Evolutionary conservation across 2,888 invertebrate genomes (phyloP), one percentile per base, ranked within the genome.

Genomic region (Morpho achilles): DNA sequence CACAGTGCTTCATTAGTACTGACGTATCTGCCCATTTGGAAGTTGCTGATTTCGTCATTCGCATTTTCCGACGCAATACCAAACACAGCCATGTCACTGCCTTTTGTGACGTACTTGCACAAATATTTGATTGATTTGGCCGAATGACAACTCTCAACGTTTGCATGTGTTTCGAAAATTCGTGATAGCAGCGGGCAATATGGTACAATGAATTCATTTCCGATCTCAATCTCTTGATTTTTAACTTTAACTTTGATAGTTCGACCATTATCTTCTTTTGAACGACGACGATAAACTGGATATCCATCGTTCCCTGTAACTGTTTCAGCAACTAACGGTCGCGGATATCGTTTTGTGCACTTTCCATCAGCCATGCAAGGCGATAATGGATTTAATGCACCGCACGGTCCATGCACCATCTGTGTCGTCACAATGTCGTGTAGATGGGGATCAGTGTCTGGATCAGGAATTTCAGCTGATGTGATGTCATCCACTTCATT

Each of bases 381-480:
- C 46, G 72, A 74, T 58, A 60, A 59, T 39, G 52, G 61, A 67
- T 80, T 80, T 9, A 74, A 54, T 48, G 52, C 59, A 58, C 81
- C 82, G 67, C 83, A 82, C 54, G 84, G 82, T 42, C 82, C 82
- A 74, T 86, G 82, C 50, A 77, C 69, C 77, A 84, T 87, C 56
- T 77, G 68, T 62, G 66, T 75, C 7, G 62, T 74, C 48, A 84
- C 75, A 66, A 77, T 67, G 41, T 69, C 67, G 55, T 64, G 59
- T 61, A 68, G 63, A 45, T 60, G 44, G 49, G 63, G 67, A 67
- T 69, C 69, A 59, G 42, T 58, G 52, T 44, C 61, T 50, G 63
- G 61, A 64, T 66, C 56, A 47, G 66, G 67, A 64, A 62, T 67
- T 61, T 63, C 62, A 40, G 66, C 62, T 55, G 59, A 66, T 58